Percentiles rank a stretch among this genome's conserved stretches.
Evolutionary conservation across 2,888 invertebrate genomes (phyloP).

Genomic region (Megaustenia siamemsis): DNA sequence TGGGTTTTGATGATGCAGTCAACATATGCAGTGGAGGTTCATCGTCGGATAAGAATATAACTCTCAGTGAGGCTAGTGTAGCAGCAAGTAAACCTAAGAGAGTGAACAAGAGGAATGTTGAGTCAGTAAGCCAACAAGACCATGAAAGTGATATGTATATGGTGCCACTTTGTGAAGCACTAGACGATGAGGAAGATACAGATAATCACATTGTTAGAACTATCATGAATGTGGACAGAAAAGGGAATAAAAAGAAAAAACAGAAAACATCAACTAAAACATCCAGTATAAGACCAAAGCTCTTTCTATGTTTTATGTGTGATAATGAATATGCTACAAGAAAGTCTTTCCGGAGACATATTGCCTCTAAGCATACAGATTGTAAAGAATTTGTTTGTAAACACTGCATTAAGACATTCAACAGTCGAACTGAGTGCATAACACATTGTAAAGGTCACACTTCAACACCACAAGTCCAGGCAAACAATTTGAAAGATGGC

Average conservation of each 20-base stretch:
- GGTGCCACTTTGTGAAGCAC: conserved; percentile 30
- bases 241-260: conserved; percentile 5
- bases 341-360: conserved; percentile 44
- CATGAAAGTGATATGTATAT: conserved; percentile 33
- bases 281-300: not conserved
- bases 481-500: not conserved
- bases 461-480: not conserved
- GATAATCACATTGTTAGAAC: conserved; percentile 43
- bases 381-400: conserved; percentile 28
- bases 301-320: conserved; percentile 39
- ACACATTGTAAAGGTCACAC: conserved; percentile 44
- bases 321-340: conserved; percentile 43
- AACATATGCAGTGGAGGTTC: conserved; percentile 17
- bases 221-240: conserved; percentile 1
- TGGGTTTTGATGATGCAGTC: conserved; percentile 47
- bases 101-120: not conserved
- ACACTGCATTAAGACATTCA: conserved; percentile 33
- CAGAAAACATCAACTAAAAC: too few species aligned
- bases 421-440: conserved; percentile 40
- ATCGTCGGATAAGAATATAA: not conserved
- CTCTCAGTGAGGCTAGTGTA: not conserved
- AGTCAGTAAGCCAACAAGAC: not conserved
- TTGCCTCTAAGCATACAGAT: conserved; percentile 34
- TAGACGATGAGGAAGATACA: conserved; percentile 5
- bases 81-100: not conserved